Evolutionary conservation across 2,888 invertebrate genomes (phyloP).

Genomic region (Ellobium chinense): DNA sequence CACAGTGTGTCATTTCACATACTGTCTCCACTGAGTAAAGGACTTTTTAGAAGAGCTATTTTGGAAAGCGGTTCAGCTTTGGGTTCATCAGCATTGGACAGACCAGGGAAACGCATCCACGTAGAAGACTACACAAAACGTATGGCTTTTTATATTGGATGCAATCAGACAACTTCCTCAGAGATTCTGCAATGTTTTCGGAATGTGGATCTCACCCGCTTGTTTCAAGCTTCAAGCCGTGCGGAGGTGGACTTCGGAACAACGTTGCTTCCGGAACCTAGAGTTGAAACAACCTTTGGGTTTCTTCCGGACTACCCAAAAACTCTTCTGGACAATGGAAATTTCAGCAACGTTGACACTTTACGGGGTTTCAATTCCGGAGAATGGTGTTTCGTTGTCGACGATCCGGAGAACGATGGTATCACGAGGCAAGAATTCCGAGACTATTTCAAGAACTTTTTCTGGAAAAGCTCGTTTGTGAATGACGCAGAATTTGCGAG

Average conservation of each 20-base stretch:
- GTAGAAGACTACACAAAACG: neutral
- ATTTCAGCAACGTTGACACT: conserved; percentile 25
- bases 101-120: neutral
- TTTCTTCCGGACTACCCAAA: conserved; percentile 26
- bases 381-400: neutral
- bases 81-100: conserved; percentile 6
- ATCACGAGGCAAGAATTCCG: conserved; percentile 3
- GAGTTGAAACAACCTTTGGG: conserved; percentile 34
- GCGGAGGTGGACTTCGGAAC: neutral
- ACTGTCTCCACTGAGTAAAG: neutral
- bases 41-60: neutral
- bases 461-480: neutral
- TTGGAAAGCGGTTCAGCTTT: conserved; percentile 1
- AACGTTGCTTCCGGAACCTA: neutral
- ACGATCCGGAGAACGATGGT: conserved; percentile 12
- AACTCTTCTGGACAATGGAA: neutral
- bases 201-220: neutral
- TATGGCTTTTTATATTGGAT: neutral
- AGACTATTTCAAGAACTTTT: neutral
- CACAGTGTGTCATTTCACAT: neutral
- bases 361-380: neutral
- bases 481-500: neutral
- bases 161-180: neutral
- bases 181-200: neutral
- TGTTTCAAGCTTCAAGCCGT: neutral